Base-by-base conservation (phyloP, 2,797 vertebrate species). In the Nannoperca australis region DNA sequence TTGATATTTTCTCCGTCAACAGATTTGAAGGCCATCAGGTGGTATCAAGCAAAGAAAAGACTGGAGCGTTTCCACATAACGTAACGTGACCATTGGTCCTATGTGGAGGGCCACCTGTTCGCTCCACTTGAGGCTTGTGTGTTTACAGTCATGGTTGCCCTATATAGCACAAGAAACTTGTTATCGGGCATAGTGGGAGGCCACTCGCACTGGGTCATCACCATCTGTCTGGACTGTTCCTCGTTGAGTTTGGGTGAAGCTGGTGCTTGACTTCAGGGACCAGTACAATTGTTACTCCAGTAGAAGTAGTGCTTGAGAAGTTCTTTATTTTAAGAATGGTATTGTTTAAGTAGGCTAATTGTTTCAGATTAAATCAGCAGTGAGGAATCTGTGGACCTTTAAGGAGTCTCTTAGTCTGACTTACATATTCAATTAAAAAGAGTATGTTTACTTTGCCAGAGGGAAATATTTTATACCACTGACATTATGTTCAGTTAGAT, bases 41-140 rank as follows among this genome's bases (percentile, higher is more conserved):
- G 27, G 50, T 18, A 11, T 34, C 0, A 6, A 18, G 22, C 18
- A 4, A 1, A 3, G 34, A 51, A 45, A 58, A 72, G 44, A 18
- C 61, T 67, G 7, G 0, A 73, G 77, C 60, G 7, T 80, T 81
- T 83, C 49, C 71, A 70, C 53, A n/a, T 66, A 53, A 70, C 82
- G 1, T 82, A 45, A 80, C 79, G 27, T 81, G 86, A 86, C 55
- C 32, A 32, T 75, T 3, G 77, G 78, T 74, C 89, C 85, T 73
- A 47, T 72, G 76, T 68, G 78, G 75, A 20, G 1, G 61, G 82
- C 83, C 89, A 92, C 90, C 91, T 93, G 91, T 85, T 83, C 85
- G 8, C 87, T 82, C 91, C 86, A 79, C 86, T 86, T 76, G 85
- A 85, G 50, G 81, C 85, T 61, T 81, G 59, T 73, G 82, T 81